A percentile compares a stretch with the other conserved stretches of the same genome.
Evolutionary conservation across 2,888 invertebrate species (phyloP).

Genomic region (Idaea dimidiata): DNA sequence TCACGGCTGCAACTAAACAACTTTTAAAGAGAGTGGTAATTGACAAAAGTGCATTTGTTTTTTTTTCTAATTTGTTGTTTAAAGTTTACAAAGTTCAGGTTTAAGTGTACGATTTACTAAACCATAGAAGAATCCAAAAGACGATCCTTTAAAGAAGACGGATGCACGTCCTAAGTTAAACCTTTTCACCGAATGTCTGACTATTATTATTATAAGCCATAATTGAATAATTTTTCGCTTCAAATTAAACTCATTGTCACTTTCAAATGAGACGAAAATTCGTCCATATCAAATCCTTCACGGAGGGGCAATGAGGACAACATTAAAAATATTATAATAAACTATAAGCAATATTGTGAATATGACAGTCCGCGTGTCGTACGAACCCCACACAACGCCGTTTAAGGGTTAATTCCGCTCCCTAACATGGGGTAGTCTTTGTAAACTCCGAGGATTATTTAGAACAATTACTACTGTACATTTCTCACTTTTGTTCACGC

Average conservation of each 20-base stretch:
- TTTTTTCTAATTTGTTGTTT: no score
- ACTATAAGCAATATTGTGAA: conserved; percentile 74
- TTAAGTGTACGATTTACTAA: no score
- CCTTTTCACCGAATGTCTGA: not conserved
- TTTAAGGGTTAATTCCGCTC: conserved; percentile 65
- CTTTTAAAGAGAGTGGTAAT: no score
- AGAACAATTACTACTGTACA: conserved; percentile 66
- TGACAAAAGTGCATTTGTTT: no score
- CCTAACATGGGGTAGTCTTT: conserved; percentile 66
- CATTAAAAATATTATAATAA: conserved; percentile 76
- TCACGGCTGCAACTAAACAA: no score
- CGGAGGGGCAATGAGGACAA: conserved; percentile 58
- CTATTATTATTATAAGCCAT: not conserved
- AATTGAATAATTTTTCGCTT: not conserved
- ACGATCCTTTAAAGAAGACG: no score
- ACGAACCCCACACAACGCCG: conserved; percentile 51
- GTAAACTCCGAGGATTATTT: conserved; percentile 70
- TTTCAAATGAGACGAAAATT: conserved; percentile 19
- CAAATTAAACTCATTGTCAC: not conserved
- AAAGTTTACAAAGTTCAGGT: no score
- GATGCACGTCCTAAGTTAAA: conserved; percentile 4
- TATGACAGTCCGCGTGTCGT: conserved; percentile 76
- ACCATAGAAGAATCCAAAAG: no score
- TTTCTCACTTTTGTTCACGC: conserved; percentile 68
- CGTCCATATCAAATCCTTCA: conserved; percentile 36